phyloP scores from a whole-genome alignment of 2,888 invertebrate genomes.

The Machimus atricapillus region DNA sequence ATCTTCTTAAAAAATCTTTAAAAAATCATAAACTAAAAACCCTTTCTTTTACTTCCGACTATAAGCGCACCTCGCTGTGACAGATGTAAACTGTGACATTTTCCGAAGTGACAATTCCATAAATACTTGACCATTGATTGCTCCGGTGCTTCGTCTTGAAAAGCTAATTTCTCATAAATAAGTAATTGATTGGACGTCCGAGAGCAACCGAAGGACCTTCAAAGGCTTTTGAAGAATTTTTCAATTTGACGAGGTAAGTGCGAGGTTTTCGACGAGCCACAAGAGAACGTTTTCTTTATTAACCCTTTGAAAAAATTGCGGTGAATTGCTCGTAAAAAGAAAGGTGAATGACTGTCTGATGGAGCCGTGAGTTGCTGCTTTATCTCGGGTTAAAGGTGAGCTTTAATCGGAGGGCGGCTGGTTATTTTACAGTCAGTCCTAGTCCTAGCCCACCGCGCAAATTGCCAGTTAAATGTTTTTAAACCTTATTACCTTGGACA shows the following conservation, averaged over 20 bases:
- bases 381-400: not conserved
- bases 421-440: not conserved
- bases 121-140: slow-evolving; percentile 1
- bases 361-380: not conserved
- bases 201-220: not conserved
- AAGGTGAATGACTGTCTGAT: not conserved
- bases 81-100: not conserved
- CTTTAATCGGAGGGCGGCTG: not conserved
- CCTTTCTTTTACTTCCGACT: not conserved
- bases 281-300: not conserved
- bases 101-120: not conserved
- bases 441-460: not conserved
- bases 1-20: not conserved
- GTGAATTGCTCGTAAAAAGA: not conserved
- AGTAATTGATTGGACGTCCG: not conserved
- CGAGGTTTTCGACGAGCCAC: not conserved
- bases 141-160: not conserved
- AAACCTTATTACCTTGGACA: not conserved
- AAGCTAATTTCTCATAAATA: not conserved
- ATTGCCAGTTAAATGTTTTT: not conserved
- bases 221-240: not conserved
- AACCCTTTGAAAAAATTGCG: not conserved
- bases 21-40: not conserved
- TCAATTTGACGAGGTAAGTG: not conserved
- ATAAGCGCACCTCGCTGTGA: not conserved